These are phyloP conservation scores for Dryocosmus kuriphilus DNA, from an alignment of 2,888 invertebrate species.

Conservation along the genomic window DNA sequence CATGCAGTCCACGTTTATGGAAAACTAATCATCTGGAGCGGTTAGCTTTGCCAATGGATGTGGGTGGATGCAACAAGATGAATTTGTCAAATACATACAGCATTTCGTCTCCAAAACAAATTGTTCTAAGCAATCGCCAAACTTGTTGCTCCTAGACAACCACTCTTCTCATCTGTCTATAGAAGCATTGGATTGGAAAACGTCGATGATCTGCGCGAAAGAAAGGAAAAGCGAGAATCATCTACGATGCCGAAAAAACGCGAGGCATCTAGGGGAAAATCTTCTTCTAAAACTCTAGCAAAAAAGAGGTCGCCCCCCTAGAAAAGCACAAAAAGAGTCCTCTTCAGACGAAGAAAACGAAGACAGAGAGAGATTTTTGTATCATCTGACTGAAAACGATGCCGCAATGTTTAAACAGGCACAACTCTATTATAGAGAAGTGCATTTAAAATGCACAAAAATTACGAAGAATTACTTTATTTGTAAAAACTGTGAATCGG, in stretches of 20 bases:
- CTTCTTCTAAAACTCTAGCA: background rate
- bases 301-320: slow-evolving; percentile 21
- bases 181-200: background rate
- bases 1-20: slow-evolving; percentile 53
- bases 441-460: slow-evolving; percentile 30
- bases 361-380: slow-evolving; percentile 38
- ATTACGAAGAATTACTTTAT: slow-evolving; percentile 20
- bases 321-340: background rate
- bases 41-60: slow-evolving; percentile 53
- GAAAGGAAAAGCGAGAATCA: too few species aligned
- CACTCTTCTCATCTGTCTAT: too few species aligned
- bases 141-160: slow-evolving; percentile 37
- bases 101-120: slow-evolving; percentile 47
- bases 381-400: slow-evolving; percentile 17
- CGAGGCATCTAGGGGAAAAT: background rate
- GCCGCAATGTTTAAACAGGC: slow-evolving; percentile 18
- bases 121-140: slow-evolving; percentile 39
- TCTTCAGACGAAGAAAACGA: slow-evolving; percentile 12
- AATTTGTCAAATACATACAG: slow-evolving; percentile 54
- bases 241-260: too few species aligned
- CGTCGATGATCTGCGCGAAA: background rate
- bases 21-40: slow-evolving; percentile 54
- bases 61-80: slow-evolving; percentile 65
- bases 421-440: slow-evolving; percentile 31
- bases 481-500: slow-evolving; percentile 17